These are phyloP conservation scores for Hystrix cristata DNA, from an alignment of 2,113 vertebrate genomes.

Conservation along the genomic window DNA sequence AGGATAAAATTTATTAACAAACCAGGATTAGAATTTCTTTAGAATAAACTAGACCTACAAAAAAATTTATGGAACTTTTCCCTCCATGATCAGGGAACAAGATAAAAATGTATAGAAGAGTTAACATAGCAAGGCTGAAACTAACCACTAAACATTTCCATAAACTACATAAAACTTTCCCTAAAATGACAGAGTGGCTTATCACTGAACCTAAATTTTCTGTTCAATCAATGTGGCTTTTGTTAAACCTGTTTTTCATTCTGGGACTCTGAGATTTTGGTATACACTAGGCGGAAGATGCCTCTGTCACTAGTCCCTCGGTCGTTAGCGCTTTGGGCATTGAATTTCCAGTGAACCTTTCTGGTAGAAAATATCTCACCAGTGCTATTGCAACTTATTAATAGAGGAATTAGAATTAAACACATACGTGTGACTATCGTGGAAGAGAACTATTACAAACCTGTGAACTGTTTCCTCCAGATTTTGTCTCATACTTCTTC, in stretches of 20 bases:
- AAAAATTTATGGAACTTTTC: not conserved
- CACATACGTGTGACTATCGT: not conserved
- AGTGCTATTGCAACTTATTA: not conserved
- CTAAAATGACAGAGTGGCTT: not conserved
- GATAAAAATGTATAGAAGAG: not conserved
- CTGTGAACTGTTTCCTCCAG: not conserved
- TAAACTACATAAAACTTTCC: not conserved
- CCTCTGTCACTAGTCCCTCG: not conserved
- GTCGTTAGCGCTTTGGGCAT: not conserved
- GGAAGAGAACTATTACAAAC: not conserved
- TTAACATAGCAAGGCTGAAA: not conserved
- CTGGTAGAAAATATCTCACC: not conserved
- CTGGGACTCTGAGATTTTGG: not conserved
- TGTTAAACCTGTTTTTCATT: not conserved
- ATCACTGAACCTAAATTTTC: not conserved
- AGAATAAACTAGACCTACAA: not conserved
- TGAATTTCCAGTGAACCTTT: not conserved
- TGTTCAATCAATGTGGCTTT: not conserved
- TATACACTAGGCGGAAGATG: too few species aligned
- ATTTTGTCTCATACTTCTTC: not conserved
- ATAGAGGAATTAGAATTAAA: not conserved
- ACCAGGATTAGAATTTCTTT: not conserved
- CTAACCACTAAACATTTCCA: not conserved
- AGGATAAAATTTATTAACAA: not conserved
- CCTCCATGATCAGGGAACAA: not conserved